A percentile compares a stretch with the other conserved stretches of the same genome.
phyloP scores from a whole-genome alignment of 2,113 vertebrate species.

The Notechis scutatus region DNA sequence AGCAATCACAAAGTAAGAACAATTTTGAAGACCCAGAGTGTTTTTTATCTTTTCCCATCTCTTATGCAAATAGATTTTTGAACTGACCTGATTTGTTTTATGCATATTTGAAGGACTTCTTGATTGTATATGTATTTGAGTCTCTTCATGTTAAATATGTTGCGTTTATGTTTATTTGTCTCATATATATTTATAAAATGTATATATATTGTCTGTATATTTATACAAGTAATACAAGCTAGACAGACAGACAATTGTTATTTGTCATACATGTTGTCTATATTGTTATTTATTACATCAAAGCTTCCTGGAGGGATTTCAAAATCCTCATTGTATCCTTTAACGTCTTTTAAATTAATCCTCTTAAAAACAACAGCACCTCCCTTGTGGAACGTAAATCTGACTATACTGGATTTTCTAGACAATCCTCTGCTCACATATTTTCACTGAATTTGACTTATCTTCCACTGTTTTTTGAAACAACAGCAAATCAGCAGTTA shows the following conservation, averaged over 20 bases:
- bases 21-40: neutral
- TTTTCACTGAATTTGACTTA: neutral
- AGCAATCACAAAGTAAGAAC: neutral
- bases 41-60: neutral
- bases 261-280: neutral
- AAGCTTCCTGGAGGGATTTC: neutral
- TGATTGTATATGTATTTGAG: neutral
- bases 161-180: neutral
- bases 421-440: neutral
- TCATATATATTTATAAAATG: too few species aligned
- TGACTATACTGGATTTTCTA: conserved; percentile 10
- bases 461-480: neutral
- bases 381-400: neutral
- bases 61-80: neutral
- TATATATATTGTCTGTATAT: neutral
- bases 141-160: neutral
- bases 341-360: neutral
- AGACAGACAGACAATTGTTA: neutral
- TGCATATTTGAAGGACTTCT: neutral
- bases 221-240: neutral
- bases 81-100: neutral
- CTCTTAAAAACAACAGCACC: neutral
- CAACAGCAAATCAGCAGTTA: neutral
- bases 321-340: neutral
- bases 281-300: neutral